A percentile compares a stretch with the other conserved stretches of the same genome.
Evolutionary conservation across 2,888 invertebrate species (phyloP).

Genomic region (Lithophane ornitopus): DNA sequence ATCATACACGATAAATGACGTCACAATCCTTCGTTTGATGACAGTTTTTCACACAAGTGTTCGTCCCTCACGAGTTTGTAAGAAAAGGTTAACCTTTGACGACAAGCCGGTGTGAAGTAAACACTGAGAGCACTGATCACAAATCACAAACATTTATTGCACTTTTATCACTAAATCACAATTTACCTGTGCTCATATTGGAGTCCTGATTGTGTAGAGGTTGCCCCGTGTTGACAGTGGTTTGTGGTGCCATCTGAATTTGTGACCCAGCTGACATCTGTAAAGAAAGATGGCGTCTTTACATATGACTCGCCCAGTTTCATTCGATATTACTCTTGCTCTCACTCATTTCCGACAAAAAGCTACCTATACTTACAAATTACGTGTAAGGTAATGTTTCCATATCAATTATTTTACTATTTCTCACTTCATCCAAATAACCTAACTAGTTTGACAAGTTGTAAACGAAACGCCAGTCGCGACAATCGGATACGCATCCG

Average conservation of each 20-base stretch:
- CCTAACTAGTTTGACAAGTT: slow-evolving; percentile 90
- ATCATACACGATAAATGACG: slow-evolving; percentile 87
- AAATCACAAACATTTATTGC: slow-evolving; percentile 82
- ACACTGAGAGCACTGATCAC: slow-evolving; percentile 86
- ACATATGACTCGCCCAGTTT: slow-evolving; percentile 89
- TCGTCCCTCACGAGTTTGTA: slow-evolving; percentile 76
- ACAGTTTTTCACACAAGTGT: slow-evolving; percentile 82
- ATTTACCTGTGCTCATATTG: slow-evolving; percentile 98
- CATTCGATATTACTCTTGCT: slow-evolving; percentile 74
- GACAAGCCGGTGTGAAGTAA: slow-evolving; percentile 80
- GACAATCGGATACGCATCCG: slow-evolving; percentile 90
- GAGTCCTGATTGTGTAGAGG: slow-evolving; percentile 98
- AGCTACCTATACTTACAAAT: slow-evolving; percentile 78
- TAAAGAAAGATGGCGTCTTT: slow-evolving; percentile 91
- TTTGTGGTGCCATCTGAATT: slow-evolving; percentile 99
- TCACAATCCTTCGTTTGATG: slow-evolving; percentile 85
- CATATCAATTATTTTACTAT: slow-evolving; percentile 77
- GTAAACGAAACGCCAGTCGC: slow-evolving; percentile 88
- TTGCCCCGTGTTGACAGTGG: slow-evolving; percentile 95
- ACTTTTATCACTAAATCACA: slow-evolving; percentile 86
- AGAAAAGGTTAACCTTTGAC: slow-evolving; percentile 79
- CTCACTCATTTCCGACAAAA: slow-evolving; percentile 69
- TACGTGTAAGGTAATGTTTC: slow-evolving; percentile 73
- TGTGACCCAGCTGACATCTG: slow-evolving; percentile 99
- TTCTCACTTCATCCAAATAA: slow-evolving; percentile 83